Base-by-base conservation (phyloP, 2,888 invertebrate species). In the Agriopis leucophaearia region DNA sequence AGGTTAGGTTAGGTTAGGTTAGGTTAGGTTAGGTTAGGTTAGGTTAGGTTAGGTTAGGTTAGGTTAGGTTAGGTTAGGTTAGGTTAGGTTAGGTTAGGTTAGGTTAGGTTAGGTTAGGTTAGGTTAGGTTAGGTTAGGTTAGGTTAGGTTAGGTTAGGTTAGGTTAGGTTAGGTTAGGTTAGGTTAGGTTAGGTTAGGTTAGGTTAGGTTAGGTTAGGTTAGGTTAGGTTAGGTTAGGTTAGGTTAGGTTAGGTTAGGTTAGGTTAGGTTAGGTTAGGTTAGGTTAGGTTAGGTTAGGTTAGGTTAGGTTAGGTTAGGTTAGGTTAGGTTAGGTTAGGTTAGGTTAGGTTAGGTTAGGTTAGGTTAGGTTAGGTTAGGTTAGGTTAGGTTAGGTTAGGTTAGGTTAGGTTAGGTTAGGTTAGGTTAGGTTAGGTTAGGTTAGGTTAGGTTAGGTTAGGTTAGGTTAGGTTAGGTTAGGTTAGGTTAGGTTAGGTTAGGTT, bases 291-390 rank as follows among this genome's bases (percentile, higher is more conserved):
- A 59, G 60, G 60, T 60, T 60, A 60, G 55, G 56, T 55, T 63
- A 56, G 55, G 50, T 63, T 50, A 56, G 65, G 64, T 73, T 71
- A 73, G 70, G 70, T 69, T 65, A 70, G 73, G 72, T 72, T 70
- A 70, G 73, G 63, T 56, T 55, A 63, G 55, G 56, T 48, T 63
- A 56, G 55, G 52, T 58, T 52, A 58, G 64, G 64, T 71, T 71
- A 72, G 70, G 70, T 69, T 65, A 70, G 73, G 72, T 72, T 73
- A 68, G 61, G 64, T 65, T 72, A 65, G 67, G 71, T 66, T 64
- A 64, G 69, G 64, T 68, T 66, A 60, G 64, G 52, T 64, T 69
- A 58, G 69, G 69, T 69, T 65, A 65, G 69, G 65, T 69, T 69
- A 57, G 69, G 69, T 69, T 69, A 69, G 65, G 65, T 63, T 50